A percentile compares a stretch with the other conserved stretches of the same genome.
phyloP scores from a whole-genome alignment of 1,140 invertebrate species.

The Drosophila mauritiana region DNA sequence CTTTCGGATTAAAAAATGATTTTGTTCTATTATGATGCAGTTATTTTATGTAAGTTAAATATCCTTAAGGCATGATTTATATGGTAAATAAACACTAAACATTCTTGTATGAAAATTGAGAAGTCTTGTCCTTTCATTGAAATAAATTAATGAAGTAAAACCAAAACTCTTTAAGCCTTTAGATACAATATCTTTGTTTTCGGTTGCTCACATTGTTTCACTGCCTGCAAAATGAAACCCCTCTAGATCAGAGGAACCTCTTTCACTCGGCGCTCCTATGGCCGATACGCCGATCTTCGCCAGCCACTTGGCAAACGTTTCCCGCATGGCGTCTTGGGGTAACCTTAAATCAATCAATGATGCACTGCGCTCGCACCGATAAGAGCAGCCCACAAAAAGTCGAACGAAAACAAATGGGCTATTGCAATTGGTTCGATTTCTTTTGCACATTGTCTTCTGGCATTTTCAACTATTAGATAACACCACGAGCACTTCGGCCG shows the following conservation, averaged over 20 bases:
- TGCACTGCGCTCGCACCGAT: slow-evolving; percentile 56
- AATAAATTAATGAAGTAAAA: too few species aligned
- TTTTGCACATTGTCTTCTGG: slow-evolving; percentile 43
- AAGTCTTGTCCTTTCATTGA: too few species aligned
- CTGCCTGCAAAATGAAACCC: neutral
- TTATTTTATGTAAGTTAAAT: too few species aligned
- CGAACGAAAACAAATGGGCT: slow-evolving; percentile 32
- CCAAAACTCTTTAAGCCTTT: too few species aligned
- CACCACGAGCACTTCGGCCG: slow-evolving; percentile 20
- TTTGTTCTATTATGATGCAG: too few species aligned
- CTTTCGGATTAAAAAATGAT: too few species aligned
- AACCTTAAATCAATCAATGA: slow-evolving; percentile 82
- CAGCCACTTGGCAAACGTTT: slow-evolving; percentile 59
- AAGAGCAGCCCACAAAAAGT: slow-evolving; percentile 44
- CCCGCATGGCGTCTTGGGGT: slow-evolving; percentile 59
- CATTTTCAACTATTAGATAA: slow-evolving; percentile 62
- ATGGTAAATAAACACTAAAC: too few species aligned
- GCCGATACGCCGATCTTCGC: slow-evolving; percentile 10
- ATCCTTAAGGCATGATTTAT: too few species aligned
- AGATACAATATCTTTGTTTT: too few species aligned
- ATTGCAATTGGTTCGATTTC: slow-evolving; percentile 28
- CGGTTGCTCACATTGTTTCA: too few species aligned
- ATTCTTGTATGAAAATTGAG: too few species aligned
- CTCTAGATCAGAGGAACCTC: neutral
- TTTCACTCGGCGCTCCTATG: slow-evolving; percentile 9